Evolutionary conservation across 2,888 invertebrate genomes (phyloP).

Genomic region (Cantharis lateralis): DNA sequence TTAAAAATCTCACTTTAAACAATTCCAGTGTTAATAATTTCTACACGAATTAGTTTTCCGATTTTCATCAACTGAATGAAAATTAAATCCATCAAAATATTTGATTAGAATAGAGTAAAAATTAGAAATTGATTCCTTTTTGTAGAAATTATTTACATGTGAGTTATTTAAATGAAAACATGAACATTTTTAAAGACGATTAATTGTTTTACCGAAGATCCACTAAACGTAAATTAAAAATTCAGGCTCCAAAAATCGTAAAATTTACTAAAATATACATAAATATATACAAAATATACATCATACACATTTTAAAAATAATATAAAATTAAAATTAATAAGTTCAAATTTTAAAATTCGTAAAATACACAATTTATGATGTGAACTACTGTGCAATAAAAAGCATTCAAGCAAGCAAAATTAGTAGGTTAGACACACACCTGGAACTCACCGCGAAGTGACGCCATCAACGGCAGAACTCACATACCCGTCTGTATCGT

Average conservation of each 20-base stretch:
- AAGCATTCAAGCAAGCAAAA: conserved; percentile 19
- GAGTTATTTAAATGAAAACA: not conserved
- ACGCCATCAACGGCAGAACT: conserved; percentile 53
- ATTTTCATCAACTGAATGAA: too few relatives aligned
- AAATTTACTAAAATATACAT: not conserved
- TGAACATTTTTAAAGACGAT: not conserved
- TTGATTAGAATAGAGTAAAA: too few relatives aligned
- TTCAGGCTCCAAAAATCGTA: not conserved
- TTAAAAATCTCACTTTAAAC: too few relatives aligned
- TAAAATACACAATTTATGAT: not conserved
- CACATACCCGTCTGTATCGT: conserved; percentile 63
- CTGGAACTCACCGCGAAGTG: conserved; percentile 54
- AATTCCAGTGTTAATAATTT: too few relatives aligned
- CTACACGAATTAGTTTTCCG: not conserved
- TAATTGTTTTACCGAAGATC: not conserved
- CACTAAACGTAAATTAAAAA: not conserved
- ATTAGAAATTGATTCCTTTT: too few relatives aligned
- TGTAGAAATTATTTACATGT: not conserved
- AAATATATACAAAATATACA: not conserved
- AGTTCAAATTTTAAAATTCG: not conserved
- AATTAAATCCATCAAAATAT: too few relatives aligned
- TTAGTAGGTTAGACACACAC: conserved; percentile 53
- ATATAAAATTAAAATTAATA: not conserved
- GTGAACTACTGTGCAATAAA: conserved; percentile 7
- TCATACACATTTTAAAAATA: not conserved